Evolutionary conservation across 2,888 invertebrate genomes (phyloP).

Genomic region (Leptinotarsa juncta): DNA sequence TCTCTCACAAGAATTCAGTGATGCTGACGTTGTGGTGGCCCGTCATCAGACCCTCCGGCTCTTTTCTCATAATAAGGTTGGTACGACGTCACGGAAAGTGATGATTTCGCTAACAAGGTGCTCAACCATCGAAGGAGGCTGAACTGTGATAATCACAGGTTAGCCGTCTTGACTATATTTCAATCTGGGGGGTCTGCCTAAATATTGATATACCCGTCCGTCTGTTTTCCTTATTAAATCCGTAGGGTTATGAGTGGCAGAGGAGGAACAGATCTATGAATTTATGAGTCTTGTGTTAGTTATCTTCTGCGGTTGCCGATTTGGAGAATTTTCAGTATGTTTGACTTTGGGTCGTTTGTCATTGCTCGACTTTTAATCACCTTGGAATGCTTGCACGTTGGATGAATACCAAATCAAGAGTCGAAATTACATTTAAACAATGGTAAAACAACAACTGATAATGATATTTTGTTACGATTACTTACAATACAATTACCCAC

Average conservation of each 20-base stretch:
- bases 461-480: no score
- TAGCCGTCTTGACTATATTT: constrained; percentile 54
- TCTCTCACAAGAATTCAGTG: constrained; percentile 16
- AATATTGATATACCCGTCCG: constrained; percentile 44
- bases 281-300: constrained; percentile 9
- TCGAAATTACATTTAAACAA: no score
- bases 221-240: constrained; percentile 39
- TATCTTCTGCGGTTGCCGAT: constrained; percentile 11
- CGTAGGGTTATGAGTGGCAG: constrained; percentile 25
- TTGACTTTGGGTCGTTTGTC: constrained; percentile 1
- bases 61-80: constrained; percentile 51
- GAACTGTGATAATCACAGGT: constrained; percentile 63
- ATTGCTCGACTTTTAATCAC: not conserved
- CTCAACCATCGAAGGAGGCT: constrained; percentile 59
- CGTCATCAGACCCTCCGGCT: constrained; percentile 24
- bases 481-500: no score
- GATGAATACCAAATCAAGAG: no score
- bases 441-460: no score
- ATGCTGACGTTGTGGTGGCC: constrained; percentile 17
- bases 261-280: constrained; percentile 12
- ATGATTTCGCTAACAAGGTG: constrained; percentile 66
- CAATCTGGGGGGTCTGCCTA: constrained; percentile 59
- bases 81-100: constrained; percentile 60
- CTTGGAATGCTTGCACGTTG: no score
- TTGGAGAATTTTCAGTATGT: constrained; percentile 2